These are phyloP conservation scores for Pygoscelis antarcticus DNA, from an alignment of 2,113 vertebrate species.

Conservation along the genomic window DNA sequence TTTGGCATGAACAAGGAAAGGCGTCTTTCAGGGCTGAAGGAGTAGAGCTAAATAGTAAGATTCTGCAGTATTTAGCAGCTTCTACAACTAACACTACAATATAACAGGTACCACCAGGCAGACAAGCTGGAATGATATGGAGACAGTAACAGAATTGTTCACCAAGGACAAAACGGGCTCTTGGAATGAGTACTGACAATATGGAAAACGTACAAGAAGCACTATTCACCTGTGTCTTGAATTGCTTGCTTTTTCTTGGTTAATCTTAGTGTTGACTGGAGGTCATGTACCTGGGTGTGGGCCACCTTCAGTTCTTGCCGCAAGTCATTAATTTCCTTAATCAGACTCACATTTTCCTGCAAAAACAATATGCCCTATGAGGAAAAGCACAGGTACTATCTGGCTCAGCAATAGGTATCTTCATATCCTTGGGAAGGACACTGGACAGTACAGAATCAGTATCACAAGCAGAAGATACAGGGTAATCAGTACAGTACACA, in stretches of 20 bases:
- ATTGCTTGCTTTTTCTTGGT: slow-evolving; percentile 67
- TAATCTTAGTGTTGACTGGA: slow-evolving; percentile 60
- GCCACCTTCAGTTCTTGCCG: slow-evolving; percentile 71
- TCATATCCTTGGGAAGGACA: neutral
- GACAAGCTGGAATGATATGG: neutral
- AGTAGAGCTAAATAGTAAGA: neutral
- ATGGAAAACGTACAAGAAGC: neutral
- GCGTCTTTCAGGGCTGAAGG: neutral
- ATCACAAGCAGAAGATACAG: neutral
- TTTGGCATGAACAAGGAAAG: neutral
- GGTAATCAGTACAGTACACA: neutral
- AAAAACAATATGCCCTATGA: neutral
- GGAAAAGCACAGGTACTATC: neutral
- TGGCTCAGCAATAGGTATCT: neutral
- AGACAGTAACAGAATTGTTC: neutral
- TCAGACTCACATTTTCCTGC: slow-evolving; percentile 80
- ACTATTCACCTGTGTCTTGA: slow-evolving; percentile 67
- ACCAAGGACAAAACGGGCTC: neutral
- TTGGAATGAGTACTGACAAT: neutral
- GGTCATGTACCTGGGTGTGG: slow-evolving; percentile 61
- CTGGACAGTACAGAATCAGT: neutral
- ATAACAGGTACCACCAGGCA: neutral
- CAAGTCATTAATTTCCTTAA: slow-evolving; percentile 81
- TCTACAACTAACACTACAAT: neutral
- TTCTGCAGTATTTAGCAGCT: neutral